Conservation (phyloP, 2,888 invertebrate genomes). For the Hemaris fuciformis region DNA sequence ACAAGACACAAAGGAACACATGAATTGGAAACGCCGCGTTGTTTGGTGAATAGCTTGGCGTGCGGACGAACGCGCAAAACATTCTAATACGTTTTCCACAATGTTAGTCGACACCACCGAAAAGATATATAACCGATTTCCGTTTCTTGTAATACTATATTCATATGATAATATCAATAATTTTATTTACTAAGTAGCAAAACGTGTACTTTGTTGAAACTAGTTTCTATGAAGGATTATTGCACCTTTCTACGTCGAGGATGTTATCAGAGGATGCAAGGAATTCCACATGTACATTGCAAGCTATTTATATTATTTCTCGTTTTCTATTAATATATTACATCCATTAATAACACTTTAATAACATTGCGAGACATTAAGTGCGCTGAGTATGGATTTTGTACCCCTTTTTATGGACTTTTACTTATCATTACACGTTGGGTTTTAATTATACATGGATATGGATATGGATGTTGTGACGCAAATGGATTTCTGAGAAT, state of each 20-base stretch:
- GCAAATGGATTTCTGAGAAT: neutral
- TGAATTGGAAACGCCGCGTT: constrained; percentile 7
- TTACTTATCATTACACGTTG: neutral
- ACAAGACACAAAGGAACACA: constrained; percentile 7
- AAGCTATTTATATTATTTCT: neutral
- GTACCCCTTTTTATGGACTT: neutral
- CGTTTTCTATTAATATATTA: neutral
- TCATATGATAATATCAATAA: neutral
- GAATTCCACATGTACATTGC: neutral
- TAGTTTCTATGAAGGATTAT: constrained; percentile 4
- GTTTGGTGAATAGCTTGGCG: neutral
- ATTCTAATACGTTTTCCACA: neutral
- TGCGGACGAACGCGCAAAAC: neutral
- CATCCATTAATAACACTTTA: neutral
- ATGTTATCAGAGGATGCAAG: neutral
- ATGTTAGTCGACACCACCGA: neutral
- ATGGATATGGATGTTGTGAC: neutral
- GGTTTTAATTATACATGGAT: neutral
- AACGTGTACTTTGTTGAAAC: neutral
- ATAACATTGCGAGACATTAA: neutral
- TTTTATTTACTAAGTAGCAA: neutral
- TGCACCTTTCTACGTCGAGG: neutral
- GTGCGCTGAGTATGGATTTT: neutral
- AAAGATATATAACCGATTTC: neutral
- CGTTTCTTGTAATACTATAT: neutral